Conservation (phyloP, 2,888 invertebrate genomes). For the Zhuqinia jingwanae region DNA sequence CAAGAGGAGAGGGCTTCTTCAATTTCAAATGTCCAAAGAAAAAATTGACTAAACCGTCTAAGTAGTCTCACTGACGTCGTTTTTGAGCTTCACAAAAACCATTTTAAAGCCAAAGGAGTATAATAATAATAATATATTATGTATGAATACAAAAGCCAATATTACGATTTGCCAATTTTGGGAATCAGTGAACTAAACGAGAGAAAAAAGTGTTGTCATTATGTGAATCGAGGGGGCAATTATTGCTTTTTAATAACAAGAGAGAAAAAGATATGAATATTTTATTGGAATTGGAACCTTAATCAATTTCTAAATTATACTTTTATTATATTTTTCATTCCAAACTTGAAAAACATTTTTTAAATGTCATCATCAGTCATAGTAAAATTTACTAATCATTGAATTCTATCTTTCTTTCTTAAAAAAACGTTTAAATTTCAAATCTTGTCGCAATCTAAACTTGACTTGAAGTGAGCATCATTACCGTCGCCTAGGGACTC, state of each 20-base stretch:
- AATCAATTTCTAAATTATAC: constrained; percentile 33
- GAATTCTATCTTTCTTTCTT: no score
- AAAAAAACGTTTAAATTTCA: no score
- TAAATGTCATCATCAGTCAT: background rate
- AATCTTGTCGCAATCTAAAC: no score
- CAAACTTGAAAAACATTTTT: background rate
- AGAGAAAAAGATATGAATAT: background rate
- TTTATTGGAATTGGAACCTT: background rate
- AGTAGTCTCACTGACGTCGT: no score
- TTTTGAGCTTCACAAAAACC: no score
- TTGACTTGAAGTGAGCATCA: no score
- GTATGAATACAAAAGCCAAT: no score
- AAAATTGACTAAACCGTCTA: background rate
- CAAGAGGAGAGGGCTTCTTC: background rate
- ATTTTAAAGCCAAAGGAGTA: no score
- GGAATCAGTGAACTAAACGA: background rate
- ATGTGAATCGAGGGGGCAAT: background rate
- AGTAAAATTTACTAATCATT: no score
- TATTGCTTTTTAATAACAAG: background rate
- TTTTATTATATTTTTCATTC: constrained; percentile 16
- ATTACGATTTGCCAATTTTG: constrained; percentile 64
- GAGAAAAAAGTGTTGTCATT: constrained; percentile 6
- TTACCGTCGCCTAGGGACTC: no score
- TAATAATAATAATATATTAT: constrained; percentile 4
- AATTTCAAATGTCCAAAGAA: no score